Evolutionary conservation across 2,113 vertebrate species (phyloP).

Genomic region (Gymnogyps californianus): DNA sequence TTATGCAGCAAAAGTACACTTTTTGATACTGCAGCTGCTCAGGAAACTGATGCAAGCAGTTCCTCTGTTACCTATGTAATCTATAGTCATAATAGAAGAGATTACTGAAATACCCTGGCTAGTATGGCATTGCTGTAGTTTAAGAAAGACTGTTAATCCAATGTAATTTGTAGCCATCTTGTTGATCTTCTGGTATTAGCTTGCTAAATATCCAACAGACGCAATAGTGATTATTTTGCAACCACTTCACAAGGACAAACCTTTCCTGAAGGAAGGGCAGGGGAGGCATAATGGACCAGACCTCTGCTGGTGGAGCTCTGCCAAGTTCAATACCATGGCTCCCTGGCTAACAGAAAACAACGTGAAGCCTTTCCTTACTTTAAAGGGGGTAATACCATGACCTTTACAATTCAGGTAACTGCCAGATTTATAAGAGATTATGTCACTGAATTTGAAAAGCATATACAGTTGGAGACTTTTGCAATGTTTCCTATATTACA

Average conservation of each 20-base stretch:
- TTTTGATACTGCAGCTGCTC: background rate
- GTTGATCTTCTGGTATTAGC: background rate
- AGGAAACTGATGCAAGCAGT: background rate
- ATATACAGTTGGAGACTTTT: background rate
- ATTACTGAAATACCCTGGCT: background rate
- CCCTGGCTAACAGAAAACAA: background rate
- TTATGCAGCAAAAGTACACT: background rate
- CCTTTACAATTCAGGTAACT: background rate
- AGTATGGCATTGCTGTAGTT: background rate
- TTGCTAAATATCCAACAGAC: background rate
- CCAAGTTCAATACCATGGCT: background rate
- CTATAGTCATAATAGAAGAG: background rate
- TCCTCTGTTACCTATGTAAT: background rate
- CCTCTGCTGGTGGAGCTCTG: background rate
- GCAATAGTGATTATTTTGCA: background rate
- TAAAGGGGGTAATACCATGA: background rate
- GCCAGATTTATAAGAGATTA: background rate
- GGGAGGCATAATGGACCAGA: background rate
- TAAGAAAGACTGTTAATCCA: background rate
- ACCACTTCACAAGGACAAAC: background rate
- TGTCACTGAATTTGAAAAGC: background rate
- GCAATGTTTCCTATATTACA: background rate
- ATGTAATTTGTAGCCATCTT: accelerated
- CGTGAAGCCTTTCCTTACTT: background rate
- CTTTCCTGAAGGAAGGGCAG: background rate